Conservation (phyloP, 1,140 invertebrate genomes). For the Micrasema minimum region DNA sequence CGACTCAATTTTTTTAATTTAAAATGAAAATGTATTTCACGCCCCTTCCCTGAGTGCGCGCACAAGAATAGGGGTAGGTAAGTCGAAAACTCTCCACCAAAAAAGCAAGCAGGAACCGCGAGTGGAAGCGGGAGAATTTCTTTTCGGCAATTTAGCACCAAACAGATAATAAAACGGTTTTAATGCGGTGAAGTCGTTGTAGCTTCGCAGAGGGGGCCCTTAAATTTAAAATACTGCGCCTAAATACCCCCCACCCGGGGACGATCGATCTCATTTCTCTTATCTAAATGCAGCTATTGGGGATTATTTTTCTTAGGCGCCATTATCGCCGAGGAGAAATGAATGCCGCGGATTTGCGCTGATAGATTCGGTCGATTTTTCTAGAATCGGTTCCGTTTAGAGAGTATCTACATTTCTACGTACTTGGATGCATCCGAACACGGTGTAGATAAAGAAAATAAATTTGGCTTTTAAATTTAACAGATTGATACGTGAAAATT, state of each 20-base stretch:
- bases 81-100: neutral
- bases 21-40: no score
- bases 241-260: slow-evolving; percentile 27
- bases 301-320: slow-evolving; percentile 52
- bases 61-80: no score
- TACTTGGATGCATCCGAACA: no score
- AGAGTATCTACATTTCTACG: no score
- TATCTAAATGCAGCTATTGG: slow-evolving; percentile 52
- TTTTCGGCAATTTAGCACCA: slow-evolving; percentile 68
- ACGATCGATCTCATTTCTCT: slow-evolving; percentile 36
- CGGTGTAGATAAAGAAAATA: no score
- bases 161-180: slow-evolving; percentile 69
- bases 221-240: slow-evolving; percentile 54
- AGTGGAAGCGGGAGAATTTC: slow-evolving; percentile 62
- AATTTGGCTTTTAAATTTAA: no score
- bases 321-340: slow-evolving; percentile 47
- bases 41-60: no score
- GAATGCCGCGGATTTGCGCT: slow-evolving; percentile 39
- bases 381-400: no score
- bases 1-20: no score
- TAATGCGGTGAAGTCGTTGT: slow-evolving; percentile 59
- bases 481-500: no score
- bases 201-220: slow-evolving; percentile 40
- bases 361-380: slow-evolving; percentile 39
- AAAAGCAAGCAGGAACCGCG: slow-evolving; percentile 1